phyloP scores from a whole-genome alignment of 2,797 vertebrate species.

The Malurus leucopterus region DNA sequence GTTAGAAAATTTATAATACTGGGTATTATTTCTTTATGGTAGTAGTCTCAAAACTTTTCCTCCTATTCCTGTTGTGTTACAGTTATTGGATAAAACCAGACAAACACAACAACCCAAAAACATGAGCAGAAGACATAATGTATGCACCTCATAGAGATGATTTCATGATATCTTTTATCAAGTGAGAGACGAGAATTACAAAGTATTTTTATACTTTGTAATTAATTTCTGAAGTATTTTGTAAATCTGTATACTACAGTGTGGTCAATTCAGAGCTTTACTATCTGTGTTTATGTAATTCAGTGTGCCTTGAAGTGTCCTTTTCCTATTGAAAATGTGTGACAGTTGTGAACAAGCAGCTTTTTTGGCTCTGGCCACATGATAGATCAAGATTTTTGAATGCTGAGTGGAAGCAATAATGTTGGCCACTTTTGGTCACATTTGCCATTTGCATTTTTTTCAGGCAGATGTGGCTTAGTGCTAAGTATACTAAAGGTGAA shows the following conservation, averaged over 20 bases:
- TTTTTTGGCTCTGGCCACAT: background rate
- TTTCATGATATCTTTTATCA: background rate
- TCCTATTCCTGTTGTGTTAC: background rate
- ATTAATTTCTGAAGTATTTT: background rate
- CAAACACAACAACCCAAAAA: background rate
- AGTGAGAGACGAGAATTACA: background rate
- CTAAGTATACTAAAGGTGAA: background rate
- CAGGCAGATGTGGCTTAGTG: background rate
- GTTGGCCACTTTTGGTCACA: background rate
- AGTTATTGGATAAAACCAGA: background rate
- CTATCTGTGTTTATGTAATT: background rate
- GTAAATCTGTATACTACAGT: rapidly evolving
- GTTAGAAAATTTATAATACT: background rate
- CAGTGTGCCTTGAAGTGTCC: background rate
- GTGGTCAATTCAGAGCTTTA: background rate
- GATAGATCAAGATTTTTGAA: background rate
- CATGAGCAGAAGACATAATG: background rate
- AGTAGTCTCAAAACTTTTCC: background rate
- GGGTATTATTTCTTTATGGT: background rate
- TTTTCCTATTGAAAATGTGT: background rate
- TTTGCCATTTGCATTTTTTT: background rate
- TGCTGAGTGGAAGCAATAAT: background rate
- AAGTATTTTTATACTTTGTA: background rate
- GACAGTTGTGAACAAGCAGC: background rate
- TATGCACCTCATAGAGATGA: background rate